Conservation (phyloP, 1,140 invertebrate genomes). For the Leptinotarsa defecta region DNA sequence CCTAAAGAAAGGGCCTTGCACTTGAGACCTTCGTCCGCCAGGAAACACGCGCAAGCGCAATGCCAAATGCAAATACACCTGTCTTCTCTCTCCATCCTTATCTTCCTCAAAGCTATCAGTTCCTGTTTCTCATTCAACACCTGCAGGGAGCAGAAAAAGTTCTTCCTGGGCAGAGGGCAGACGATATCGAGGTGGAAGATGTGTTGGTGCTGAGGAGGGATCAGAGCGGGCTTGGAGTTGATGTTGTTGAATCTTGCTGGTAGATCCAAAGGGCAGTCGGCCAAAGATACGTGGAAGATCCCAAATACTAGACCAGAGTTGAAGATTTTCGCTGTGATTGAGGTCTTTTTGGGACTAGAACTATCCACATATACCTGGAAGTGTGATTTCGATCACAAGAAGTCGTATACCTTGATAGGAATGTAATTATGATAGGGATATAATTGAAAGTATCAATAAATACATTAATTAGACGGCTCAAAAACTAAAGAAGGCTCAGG, state of each 20-base stretch:
- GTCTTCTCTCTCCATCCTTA: conserved; percentile 55
- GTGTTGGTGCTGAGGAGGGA: conserved; percentile 56
- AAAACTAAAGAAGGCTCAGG: too few species aligned
- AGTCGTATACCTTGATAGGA: conserved; percentile 43
- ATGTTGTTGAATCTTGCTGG: conserved; percentile 55
- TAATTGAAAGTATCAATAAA: too few species aligned
- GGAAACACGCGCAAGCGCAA: conserved; percentile 57
- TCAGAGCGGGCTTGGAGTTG: conserved; percentile 49
- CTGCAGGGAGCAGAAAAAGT: conserved; percentile 56
- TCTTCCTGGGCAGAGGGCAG: conserved; percentile 48
- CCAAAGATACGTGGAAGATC: conserved; percentile 54
- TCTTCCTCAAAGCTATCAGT: conserved; percentile 55
- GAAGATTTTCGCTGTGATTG: conserved; percentile 55
- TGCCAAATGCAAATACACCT: conserved; percentile 59
- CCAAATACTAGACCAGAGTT: conserved; percentile 55
- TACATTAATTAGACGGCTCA: too few species aligned
- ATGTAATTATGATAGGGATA: too few species aligned
- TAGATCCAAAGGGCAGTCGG: conserved; percentile 56
- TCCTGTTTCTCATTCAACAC: conserved; percentile 55
- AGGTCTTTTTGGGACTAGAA: conserved; percentile 52
- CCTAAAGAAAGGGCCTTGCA: conserved; percentile 53
- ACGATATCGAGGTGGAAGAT: conserved; percentile 54
- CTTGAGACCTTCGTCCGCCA: conserved; percentile 45
- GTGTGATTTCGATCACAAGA: too few species aligned
- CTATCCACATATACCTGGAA: conserved; percentile 54